Evolutionary conservation across 1,140 invertebrate genomes (phyloP), one percentile per base, ranked within the genome.

Genomic region (Stenopsyche tienmushanensis): DNA sequence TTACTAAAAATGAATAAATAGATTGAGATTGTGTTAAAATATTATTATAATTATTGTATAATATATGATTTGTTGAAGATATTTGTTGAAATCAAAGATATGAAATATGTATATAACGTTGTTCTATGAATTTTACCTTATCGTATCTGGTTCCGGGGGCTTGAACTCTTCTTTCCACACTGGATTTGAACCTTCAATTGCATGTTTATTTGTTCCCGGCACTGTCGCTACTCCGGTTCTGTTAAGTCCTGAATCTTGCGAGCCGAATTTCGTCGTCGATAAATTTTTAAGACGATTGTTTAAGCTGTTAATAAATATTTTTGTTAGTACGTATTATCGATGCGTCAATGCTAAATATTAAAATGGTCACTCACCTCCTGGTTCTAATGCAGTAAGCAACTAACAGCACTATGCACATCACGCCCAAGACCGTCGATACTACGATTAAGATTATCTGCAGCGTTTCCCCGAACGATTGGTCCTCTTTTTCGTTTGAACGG

Each of bases 201-300:
- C 83, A 77, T 88, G 85, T 70, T 84, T 81, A 77, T 90, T 90
- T 25, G 86, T 88, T 29, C 82, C 85, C 9, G 88, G 88, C 10
- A 85, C 81, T 13, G 75, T 75, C 13, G 80, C 69, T 1, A 73
- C 71, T 52, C 83, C 83, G 59, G 81, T 78, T 55, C 81, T 71
- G 76, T 84, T 83, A 7, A 85, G 70, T 53, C 80, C 82, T 0
- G 85, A 85, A 17, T 85, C 82, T 71, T 83, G 78, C 0, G 86
- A 86, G 1, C 84, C 85, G 73, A 84, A 86, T 64, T 85, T 84
- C 1, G 79, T 84, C 62, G 78, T 78, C 1, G 83, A 83, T 23
- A 88, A 73, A 1, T 83, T 84, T 64, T 83, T 76, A 29, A 88
- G 73, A 1, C 82, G 80, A 29, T 77, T 75, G 41, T 80, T 82